Evolutionary conservation across 2,888 invertebrate genomes (phyloP).

Genomic region (Erebia epiphron): DNA sequence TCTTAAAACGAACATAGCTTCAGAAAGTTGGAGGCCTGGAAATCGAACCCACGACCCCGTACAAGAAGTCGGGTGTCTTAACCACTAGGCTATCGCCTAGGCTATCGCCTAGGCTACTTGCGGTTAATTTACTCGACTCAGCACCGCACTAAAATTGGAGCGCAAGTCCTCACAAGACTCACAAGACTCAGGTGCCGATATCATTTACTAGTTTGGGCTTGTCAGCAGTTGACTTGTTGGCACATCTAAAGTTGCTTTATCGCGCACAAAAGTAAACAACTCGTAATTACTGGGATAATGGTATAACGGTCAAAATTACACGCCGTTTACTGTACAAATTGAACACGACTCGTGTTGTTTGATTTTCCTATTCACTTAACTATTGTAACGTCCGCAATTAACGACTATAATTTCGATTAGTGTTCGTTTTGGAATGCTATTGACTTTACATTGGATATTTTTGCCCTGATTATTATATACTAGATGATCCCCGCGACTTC

Average conservation of each 20-base stretch:
- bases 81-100: no score
- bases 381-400: constrained; percentile 13
- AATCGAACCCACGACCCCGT: no score
- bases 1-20: no score
- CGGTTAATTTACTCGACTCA: neutral
- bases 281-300: constrained; percentile 36
- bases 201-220: neutral
- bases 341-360: constrained; percentile 33
- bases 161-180: no score
- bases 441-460: neutral
- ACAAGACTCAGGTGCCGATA: neutral
- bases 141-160: neutral
- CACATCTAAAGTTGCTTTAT: neutral
- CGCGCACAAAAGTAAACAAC: constrained; percentile 29
- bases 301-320: constrained; percentile 35
- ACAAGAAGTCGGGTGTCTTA: no score
- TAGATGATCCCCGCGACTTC: no score
- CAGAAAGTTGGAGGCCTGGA: no score
- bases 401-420: constrained; percentile 9
- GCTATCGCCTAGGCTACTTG: no score
- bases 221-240: neutral
- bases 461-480: neutral
- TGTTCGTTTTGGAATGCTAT: constrained; percentile 10
- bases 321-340: constrained; percentile 31
- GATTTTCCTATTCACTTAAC: constrained; percentile 27